Evolutionary conservation across 1,140 invertebrate genomes (phyloP).

Genomic region (Ylistrum balloti): DNA sequence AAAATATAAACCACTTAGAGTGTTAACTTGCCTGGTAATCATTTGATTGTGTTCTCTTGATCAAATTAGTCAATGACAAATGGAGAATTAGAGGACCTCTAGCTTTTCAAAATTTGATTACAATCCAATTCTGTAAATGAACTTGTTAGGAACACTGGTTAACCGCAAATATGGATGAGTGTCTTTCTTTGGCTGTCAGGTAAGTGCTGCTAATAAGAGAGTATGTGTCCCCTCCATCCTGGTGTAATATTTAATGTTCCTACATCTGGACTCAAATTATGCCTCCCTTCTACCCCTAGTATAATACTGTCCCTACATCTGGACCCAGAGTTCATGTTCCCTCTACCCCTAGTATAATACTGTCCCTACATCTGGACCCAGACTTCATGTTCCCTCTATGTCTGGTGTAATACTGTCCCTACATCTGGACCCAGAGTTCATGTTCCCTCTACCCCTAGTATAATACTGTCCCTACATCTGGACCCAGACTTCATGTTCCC

Average conservation of each 20-base stretch:
- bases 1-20: slow-evolving; percentile 20
- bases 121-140: slow-evolving; percentile 39
- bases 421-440: no score
- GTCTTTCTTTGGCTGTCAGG: slow-evolving; percentile 12
- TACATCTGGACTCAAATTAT: background rate
- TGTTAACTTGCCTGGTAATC: slow-evolving; percentile 32
- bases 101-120: slow-evolving; percentile 40
- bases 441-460: no score
- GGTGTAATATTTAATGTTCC: background rate
- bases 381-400: no score
- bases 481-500: no score
- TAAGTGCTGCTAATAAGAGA: background rate
- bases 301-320: background rate
- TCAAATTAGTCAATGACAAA: slow-evolving; percentile 13
- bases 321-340: background rate
- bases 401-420: no score
- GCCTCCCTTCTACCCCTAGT: background rate
- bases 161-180: slow-evolving; percentile 33
- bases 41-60: background rate
- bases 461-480: no score
- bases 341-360: background rate
- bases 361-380: no score
- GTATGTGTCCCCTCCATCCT: background rate
- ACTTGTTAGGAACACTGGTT: slow-evolving; percentile 38
- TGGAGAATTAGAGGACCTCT: slow-evolving; percentile 37